Evolutionary conservation across 2,888 invertebrate species (phyloP), one percentile per base, ranked within the genome.

Genomic region (Parnassius glacialis): DNA sequence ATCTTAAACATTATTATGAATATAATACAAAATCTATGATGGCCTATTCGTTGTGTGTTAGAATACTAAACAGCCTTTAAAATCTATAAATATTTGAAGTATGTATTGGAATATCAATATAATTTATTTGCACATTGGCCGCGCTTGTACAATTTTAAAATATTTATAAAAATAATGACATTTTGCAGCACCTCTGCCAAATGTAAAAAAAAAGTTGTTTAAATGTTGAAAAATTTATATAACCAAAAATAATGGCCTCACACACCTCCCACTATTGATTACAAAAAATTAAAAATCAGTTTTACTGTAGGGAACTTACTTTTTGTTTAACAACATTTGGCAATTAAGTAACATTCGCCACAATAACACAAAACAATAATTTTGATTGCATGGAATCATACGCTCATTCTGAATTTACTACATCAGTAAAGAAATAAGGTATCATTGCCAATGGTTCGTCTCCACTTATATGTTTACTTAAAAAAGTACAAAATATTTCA

Each of bases 41-140:
- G 43, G 57, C 25, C 55, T 55, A 52, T 80, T 85, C 81, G 83
- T 85, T 55, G 55, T 84, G 44, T 84, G 79, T 83, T 83, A 79
- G 80, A 85, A 84, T 79, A 82, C 78, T 79, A 74, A 70, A 73
- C 68, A 72, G 74, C 74, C 63, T 62, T 73, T 79, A 78, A 69
- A 69, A 73, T 72, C 58, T 34, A 54, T 20, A 2, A 48, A 52
- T 51, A 34, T 34, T 34, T 34, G 7, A 34, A 7, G 7, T 34
- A 7, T 7, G 34, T 34, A 34, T 34, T 34, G 34, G 34, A 34
- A 34, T 34, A 34, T 34, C 34, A 34, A 34, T 34, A 34, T 34
- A 34, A 34, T 34, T 25, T 5, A 25, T 25, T 34, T 34, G 5
- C 48, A 5, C 9, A 48, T 48, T 48, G 48, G 13, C 16, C 11